Conservation (phyloP, 2,797 vertebrate genomes). For the Oophaga sylvatica region DNA sequence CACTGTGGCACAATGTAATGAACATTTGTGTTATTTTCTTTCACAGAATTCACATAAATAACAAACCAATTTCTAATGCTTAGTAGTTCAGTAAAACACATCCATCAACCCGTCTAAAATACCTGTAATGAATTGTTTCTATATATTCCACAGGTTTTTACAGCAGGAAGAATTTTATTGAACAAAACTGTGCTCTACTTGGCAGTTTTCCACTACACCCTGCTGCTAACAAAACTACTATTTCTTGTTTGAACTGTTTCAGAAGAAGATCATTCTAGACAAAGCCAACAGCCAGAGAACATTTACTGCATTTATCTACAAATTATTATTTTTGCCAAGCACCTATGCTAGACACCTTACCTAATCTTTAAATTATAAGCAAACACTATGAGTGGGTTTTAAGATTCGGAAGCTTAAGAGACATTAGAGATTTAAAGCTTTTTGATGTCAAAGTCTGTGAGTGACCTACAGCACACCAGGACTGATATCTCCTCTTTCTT, state of each 20-base stretch:
- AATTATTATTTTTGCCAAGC: conserved; percentile 79
- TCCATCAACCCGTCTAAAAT: conserved; percentile 69
- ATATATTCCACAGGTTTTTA: conserved; percentile 66
- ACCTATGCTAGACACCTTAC: conserved; percentile 69
- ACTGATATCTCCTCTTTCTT: conserved; percentile 74
- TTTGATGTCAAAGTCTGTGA: conserved; percentile 73
- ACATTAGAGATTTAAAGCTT: conserved; percentile 72
- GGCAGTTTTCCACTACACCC: conserved; percentile 74
- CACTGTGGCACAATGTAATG: too few relatives aligned
- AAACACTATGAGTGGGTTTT: conserved; percentile 70
- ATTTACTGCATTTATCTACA: conserved; percentile 75
- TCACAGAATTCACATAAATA: conserved; percentile 58
- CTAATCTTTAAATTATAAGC: conserved; percentile 78
- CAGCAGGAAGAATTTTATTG: conserved; percentile 72
- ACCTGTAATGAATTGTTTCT: conserved; percentile 70
- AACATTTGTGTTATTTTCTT: neutral
- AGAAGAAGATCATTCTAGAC: conserved; percentile 69
- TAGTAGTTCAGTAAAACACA: conserved; percentile 67
- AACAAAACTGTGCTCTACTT: conserved; percentile 74
- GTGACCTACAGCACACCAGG: conserved; percentile 74
- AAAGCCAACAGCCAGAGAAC: conserved; percentile 67
- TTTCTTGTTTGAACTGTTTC: conserved; percentile 72
- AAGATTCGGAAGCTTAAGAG: conserved; percentile 68
- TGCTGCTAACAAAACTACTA: conserved; percentile 76
- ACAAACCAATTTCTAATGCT: conserved; percentile 65